These are phyloP conservation scores for Callipepla californica DNA, from an alignment of 2,113 vertebrate genomes.

Conservation along the genomic window DNA sequence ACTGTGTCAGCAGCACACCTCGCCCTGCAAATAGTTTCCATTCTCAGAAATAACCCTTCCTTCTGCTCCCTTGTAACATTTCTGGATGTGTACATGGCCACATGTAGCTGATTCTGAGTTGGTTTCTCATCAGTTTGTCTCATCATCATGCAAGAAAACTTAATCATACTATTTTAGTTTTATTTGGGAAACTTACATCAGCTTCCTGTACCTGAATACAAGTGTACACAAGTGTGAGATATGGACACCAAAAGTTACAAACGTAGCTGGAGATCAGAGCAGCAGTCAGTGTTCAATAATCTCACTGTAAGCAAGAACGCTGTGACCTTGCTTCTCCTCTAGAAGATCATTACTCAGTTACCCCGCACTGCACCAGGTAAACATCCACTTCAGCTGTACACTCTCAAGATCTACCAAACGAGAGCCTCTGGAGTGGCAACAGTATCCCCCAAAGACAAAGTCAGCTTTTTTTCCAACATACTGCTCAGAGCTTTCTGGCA, in stretches of 20 bases:
- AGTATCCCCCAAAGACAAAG: background rate
- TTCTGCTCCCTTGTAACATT: accelerated
- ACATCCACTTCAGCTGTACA: background rate
- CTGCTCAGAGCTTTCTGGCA: background rate
- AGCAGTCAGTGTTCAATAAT: background rate
- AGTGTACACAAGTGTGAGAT: accelerated
- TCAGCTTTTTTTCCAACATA: background rate
- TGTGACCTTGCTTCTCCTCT: background rate
- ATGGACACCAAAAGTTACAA: accelerated
- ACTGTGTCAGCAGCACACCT: background rate
- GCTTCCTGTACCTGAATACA: background rate
- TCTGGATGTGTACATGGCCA: background rate
- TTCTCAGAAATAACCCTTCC: background rate
- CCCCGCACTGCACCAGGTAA: background rate
- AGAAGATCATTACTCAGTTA: background rate
- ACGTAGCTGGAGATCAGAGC: background rate
- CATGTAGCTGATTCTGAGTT: background rate
- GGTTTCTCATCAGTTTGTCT: background rate
- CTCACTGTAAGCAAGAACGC: background rate
- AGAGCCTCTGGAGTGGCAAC: background rate
- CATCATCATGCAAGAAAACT: background rate
- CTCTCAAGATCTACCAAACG: background rate
- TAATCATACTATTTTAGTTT: background rate
- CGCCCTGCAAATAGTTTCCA: background rate
- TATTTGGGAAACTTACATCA: background rate